These are phyloP conservation scores for Rhynchomys soricoides DNA, from an alignment of 2,113 vertebrate genomes.

Conservation along the genomic window DNA sequence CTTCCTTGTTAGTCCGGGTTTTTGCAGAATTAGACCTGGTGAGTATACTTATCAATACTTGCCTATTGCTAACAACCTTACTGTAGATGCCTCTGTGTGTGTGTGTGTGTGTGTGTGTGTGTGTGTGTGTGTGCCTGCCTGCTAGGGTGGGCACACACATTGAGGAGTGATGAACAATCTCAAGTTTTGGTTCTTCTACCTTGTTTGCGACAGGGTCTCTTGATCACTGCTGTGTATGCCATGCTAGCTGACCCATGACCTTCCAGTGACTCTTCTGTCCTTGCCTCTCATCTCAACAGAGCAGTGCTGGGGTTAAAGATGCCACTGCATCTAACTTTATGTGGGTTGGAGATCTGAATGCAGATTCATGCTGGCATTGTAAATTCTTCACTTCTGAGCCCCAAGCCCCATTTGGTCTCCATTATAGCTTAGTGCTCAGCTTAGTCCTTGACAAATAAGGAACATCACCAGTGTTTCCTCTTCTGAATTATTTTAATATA, in stretches of 20 bases:
- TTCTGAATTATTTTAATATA: background rate
- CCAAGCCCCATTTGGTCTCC: too few species aligned
- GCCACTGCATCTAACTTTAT: background rate
- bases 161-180: background rate
- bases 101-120: background rate
- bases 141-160: too few species aligned
- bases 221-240: background rate
- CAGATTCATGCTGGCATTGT: too few species aligned
- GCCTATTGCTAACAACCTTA: background rate
- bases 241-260: background rate
- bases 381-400: background rate
- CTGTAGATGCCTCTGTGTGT: background rate
- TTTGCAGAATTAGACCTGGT: background rate
- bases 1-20: background rate
- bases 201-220: background rate
- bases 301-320: background rate
- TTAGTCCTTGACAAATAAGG: background rate
- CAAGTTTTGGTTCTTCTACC: background rate
- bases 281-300: background rate
- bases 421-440: background rate
- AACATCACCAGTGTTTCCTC: background rate
- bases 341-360: background rate
- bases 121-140: too few species aligned
- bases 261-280: background rate
- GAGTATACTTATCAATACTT: background rate